Conservation (phyloP, 92 coral and sea anemone species). For the Epizoanthus scotinus region DNA sequence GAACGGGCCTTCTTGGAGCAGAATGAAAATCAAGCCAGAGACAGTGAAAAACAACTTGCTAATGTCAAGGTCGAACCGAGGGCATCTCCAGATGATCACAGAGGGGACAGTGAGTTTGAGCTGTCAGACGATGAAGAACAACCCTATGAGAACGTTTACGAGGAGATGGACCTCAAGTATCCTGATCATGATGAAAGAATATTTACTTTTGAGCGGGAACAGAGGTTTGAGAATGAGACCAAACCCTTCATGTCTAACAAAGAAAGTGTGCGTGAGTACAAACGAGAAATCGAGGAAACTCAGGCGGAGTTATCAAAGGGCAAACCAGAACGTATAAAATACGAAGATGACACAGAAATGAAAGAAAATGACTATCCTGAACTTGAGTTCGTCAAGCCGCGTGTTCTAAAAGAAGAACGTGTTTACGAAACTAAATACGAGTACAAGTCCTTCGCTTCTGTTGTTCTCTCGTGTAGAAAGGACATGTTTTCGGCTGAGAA, state of each 20-base stretch:
- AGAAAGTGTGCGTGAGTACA: conserved; percentile 14
- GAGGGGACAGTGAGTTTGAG: conserved; percentile 1
- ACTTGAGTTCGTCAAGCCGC: background rate
- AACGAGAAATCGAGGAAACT: conserved; percentile 10
- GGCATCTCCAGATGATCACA: conserved; percentile 15
- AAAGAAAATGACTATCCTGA: conserved; percentile 18
- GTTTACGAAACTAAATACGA: conserved; percentile 42
- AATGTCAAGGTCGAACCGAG: conserved; percentile 12
- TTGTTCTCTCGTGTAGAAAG: conserved; percentile 49
- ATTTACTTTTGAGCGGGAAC: conserved; percentile 8
- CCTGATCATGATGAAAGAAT: conserved; percentile 7
- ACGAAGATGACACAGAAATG: conserved; percentile 9
- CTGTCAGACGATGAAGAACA: conserved; percentile 31
- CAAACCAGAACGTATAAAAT: conserved; percentile 8
- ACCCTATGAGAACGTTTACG: background rate
- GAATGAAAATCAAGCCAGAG: conserved; percentile 7
- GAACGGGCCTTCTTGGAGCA: conserved; percentile 30
- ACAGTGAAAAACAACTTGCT: background rate
- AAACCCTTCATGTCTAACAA: background rate
- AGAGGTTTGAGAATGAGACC: background rate
- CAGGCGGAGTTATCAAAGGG: background rate
- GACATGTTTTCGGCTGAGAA: conserved; percentile 66
- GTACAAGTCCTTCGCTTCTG: conserved; percentile 43
- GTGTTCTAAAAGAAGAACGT: conserved; percentile 22
- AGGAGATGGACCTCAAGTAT: background rate